phyloP scores from a whole-genome alignment of 2,113 vertebrate genomes.

The Acanthisitta chloris region DNA sequence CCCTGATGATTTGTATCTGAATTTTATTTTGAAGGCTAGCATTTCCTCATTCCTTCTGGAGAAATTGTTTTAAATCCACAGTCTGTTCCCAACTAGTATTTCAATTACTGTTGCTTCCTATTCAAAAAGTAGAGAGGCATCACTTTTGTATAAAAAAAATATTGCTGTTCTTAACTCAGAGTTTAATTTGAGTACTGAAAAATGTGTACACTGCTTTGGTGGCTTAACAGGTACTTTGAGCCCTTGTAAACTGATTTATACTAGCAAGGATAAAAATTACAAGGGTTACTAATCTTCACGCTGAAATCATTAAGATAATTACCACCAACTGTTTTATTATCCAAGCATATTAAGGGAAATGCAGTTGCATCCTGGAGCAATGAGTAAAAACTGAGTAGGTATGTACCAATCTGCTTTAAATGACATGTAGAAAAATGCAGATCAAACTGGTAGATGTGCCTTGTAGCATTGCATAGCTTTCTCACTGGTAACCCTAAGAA shows the following conservation, averaged over 20 bases:
- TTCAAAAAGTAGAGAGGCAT: background rate
- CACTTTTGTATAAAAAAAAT: background rate
- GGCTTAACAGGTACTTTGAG: conserved; percentile 31
- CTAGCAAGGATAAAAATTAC: conserved; percentile 49
- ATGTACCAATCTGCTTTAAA: background rate
- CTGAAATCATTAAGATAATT: conserved; percentile 54
- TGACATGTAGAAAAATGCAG: background rate
- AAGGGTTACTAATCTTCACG: conserved; percentile 45
- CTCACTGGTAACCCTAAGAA: background rate
- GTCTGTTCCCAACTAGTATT: background rate
- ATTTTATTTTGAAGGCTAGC: background rate
- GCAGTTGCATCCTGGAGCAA: conserved; percentile 10
- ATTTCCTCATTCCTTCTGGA: background rate
- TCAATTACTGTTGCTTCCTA: background rate
- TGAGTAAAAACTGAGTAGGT: background rate
- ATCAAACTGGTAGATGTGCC: background rate
- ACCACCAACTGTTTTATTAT: conserved; percentile 49
- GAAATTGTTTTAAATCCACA: background rate
- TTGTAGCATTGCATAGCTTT: background rate
- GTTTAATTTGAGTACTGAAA: conserved; percentile 5
- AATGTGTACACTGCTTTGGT: background rate
- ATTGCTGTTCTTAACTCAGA: background rate
- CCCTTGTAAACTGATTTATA: conserved; percentile 52
- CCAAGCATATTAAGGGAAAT: conserved; percentile 17
- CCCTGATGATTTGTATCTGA: background rate